These are phyloP conservation scores for Oryzias melastigma DNA, from an alignment of 2,113 vertebrate species.

Conservation along the genomic window DNA sequence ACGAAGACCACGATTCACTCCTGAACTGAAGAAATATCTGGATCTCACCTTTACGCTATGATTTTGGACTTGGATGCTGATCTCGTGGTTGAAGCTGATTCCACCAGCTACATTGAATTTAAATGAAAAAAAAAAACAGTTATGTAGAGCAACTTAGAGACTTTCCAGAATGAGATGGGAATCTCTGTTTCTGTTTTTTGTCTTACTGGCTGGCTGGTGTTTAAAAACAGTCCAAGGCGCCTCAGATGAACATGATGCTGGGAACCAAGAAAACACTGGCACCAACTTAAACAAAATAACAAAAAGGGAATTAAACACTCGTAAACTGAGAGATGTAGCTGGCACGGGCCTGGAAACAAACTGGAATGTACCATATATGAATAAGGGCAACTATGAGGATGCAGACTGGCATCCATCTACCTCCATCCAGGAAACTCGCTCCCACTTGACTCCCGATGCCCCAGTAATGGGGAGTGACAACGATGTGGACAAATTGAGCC, in stretches of 20 bases:
- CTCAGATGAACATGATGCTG: constrained; percentile 26
- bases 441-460: neutral
- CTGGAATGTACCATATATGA: constrained; percentile 19
- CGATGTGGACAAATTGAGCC: neutral
- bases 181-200: neutral
- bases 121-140: neutral
- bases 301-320: neutral
- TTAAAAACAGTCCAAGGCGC: neutral
- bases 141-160: neutral
- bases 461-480: neutral
- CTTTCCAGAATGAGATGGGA: constrained; percentile 20
- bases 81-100: neutral
- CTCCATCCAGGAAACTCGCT: constrained; percentile 7
- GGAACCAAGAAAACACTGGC: constrained; percentile 7
- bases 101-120: neutral
- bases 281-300: neutral
- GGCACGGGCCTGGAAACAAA: constrained; percentile 17
- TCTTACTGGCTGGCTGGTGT: constrained; percentile 17
- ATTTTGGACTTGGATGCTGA: constrained; percentile 1
- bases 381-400: constrained; percentile 41
- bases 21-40: neutral
- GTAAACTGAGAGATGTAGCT: neutral
- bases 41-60: neutral
- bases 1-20: too few relatives aligned
- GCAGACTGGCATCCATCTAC: constrained; percentile 53